These are phyloP conservation scores for Epizoanthus scotinus DNA, from an alignment of 92 coral and sea anemone genomes.

Conservation along the genomic window DNA sequence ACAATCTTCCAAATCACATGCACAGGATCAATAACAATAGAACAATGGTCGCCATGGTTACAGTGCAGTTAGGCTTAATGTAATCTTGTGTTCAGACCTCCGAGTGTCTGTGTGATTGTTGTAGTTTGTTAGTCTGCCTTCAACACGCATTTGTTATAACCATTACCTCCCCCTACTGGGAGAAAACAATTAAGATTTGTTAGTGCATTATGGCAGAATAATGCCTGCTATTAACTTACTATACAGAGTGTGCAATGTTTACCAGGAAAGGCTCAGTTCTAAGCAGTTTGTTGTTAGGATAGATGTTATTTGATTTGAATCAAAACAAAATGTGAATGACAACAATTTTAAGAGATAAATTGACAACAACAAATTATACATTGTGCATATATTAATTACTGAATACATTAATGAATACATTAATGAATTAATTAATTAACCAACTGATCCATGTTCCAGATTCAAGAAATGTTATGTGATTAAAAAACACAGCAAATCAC, in stretches of 20 bases:
- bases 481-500: no score
- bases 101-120: conserved; percentile 16
- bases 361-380: not conserved
- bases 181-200: conserved; percentile 55
- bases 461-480: no score
- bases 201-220: conserved; percentile 56
- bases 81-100: conserved; percentile 10
- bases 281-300: not conserved
- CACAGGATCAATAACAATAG: not conserved
- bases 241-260: conserved; percentile 6
- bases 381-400: not conserved
- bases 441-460: no score
- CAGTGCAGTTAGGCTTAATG: conserved; percentile 36
- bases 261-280: not conserved
- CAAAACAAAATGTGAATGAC: not conserved
- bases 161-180: conserved; percentile 59
- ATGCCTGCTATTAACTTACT: conserved; percentile 14
- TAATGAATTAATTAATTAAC: not conserved
- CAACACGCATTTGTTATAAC: conserved; percentile 46
- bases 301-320: not conserved
- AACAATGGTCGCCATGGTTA: conserved; percentile 5
- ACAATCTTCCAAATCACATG: not conserved
- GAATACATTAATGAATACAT: not conserved
- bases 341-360: not conserved
- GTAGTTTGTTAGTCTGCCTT: conserved; percentile 38